These are phyloP conservation scores for Plutella xylostella DNA, from an alignment of 2,888 invertebrate genomes.

Conservation along the genomic window DNA sequence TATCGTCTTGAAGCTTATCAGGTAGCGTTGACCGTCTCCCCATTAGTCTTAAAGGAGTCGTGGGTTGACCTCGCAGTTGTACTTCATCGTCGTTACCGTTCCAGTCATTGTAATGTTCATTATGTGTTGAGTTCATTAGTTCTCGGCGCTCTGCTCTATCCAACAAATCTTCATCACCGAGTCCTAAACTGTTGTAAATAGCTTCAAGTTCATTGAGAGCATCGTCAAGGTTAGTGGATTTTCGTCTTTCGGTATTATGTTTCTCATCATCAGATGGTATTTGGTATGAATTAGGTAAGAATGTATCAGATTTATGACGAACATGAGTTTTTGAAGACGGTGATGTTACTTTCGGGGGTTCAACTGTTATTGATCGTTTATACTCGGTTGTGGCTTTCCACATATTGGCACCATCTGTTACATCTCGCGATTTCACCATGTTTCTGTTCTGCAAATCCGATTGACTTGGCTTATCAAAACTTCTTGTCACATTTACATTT, in stretches of 20 bases:
- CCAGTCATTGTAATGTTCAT: conserved; percentile 60
- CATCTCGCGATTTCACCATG: conserved; percentile 37
- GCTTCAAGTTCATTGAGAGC: conserved; percentile 90
- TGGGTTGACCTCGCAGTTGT: conserved; percentile 55
- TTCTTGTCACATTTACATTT: conserved; percentile 32
- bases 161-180: conserved; percentile 84
- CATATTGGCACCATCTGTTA: conserved; percentile 51
- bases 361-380: conserved; percentile 49
- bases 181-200: conserved; percentile 89
- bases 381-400: conserved; percentile 65
- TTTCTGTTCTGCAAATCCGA: conserved; percentile 40
- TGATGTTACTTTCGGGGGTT: conserved; percentile 42
- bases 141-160: conserved; percentile 84
- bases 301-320: conserved; percentile 60
- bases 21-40: conserved; percentile 65
- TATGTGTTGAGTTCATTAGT: conserved; percentile 67
- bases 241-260: conserved; percentile 65
- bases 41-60: conserved; percentile 50
- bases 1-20: conserved; percentile 80
- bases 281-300: conserved; percentile 41
- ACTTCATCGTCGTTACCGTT: conserved; percentile 62
- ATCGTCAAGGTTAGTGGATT: conserved; percentile 86
- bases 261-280: conserved; percentile 60
- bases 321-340: conserved; percentile 51
- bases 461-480: conserved; percentile 27